Evolutionary conservation across 2,888 invertebrate species (phyloP).

Genomic region (Pomacea canaliculata): DNA sequence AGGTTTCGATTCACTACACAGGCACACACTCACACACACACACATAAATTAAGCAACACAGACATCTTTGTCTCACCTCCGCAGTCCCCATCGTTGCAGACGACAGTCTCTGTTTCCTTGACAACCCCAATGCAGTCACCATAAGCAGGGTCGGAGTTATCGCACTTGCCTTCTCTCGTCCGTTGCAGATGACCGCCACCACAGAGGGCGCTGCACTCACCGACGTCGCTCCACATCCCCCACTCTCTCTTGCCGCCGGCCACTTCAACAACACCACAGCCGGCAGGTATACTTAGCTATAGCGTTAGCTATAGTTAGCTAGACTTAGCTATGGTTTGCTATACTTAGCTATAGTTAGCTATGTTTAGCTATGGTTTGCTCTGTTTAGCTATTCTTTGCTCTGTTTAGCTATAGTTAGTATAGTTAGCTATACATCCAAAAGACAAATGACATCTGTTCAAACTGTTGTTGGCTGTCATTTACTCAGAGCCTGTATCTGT

Average conservation of each 20-base stretch:
- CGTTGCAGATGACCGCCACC: conserved; percentile 25
- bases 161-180: conserved; percentile 19
- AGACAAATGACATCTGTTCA: too few relatives aligned
- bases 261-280: conserved; percentile 1
- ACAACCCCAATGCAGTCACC: conserved; percentile 25
- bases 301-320: too few relatives aligned
- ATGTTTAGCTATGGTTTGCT: too few relatives aligned
- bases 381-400: too few relatives aligned
- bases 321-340: too few relatives aligned
- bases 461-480: too few relatives aligned
- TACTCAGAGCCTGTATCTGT: too few relatives aligned
- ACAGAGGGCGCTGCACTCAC: conserved; percentile 30
- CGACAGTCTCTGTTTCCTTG: conserved; percentile 14
- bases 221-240: conserved; percentile 22
- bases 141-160: conserved; percentile 26
- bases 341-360: too few relatives aligned
- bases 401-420: too few relatives aligned
- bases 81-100: conserved; percentile 24
- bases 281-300: neutral
- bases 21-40: neutral
- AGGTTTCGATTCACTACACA: too few relatives aligned
- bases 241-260: conserved; percentile 33
- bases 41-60: neutral
- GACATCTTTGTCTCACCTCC: conserved; percentile 15
- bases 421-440: too few relatives aligned